Evolutionary conservation across 1,140 invertebrate species (phyloP).

Genomic region (Drosophila elegans): DNA sequence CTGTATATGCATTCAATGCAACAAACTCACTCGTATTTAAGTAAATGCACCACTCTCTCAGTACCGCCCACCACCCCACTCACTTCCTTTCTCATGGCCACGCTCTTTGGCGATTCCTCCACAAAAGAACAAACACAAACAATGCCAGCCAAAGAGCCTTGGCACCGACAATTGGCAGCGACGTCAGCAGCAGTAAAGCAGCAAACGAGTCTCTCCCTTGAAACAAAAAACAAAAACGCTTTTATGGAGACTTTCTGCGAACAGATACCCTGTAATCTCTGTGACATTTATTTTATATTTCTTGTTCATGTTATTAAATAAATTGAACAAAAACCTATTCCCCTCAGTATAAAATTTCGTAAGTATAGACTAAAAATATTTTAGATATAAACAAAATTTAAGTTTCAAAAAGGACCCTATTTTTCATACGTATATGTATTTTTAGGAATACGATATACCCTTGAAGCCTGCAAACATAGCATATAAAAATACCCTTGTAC

Average conservation of each 20-base stretch:
- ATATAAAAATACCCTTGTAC: slow-evolving; percentile 7
- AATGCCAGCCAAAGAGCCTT: slow-evolving; percentile 75
- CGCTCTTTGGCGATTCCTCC: slow-evolving; percentile 43
- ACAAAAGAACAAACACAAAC: slow-evolving; percentile 74
- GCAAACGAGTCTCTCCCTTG: slow-evolving; percentile 40
- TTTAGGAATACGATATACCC: background rate
- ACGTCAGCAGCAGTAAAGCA: slow-evolving; percentile 41
- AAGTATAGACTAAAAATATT: no score
- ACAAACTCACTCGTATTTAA: slow-evolving; percentile 25
- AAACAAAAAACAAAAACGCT: background rate
- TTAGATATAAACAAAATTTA: no score
- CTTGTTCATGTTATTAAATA: no score
- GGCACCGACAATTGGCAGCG: slow-evolving; percentile 71
- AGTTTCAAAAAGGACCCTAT: no score
- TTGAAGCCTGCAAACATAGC: background rate
- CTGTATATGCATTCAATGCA: slow-evolving; percentile 24
- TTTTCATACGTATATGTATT: no score
- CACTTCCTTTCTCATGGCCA: slow-evolving; percentile 11
- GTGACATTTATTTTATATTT: no score
- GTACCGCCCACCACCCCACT: slow-evolving; percentile 5
- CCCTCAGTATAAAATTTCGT: no score
- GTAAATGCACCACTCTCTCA: slow-evolving; percentile 33
- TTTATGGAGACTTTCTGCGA: background rate
- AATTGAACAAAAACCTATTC: no score
- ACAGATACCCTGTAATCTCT: slow-evolving; percentile 8